Percentiles rank a stretch among this genome's conserved stretches.
phyloP scores from a whole-genome alignment of 2,113 vertebrate genomes.

The Panurus biarmicus region DNA sequence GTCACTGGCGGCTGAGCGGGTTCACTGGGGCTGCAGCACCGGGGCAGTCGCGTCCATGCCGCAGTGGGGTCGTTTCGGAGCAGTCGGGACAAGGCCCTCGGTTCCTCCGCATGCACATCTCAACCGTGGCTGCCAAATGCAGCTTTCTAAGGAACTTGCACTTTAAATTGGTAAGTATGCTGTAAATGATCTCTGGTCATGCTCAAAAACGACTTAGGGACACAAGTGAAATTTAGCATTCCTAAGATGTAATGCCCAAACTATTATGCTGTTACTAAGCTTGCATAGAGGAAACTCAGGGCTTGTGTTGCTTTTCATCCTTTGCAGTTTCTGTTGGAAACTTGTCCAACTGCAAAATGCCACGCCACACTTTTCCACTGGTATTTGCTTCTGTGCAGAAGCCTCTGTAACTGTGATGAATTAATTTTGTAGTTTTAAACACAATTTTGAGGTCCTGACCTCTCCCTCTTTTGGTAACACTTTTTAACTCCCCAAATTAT shows the following conservation, averaged over 20 bases:
- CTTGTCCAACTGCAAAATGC: not conserved
- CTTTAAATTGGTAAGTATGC: not conserved
- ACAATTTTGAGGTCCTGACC: not conserved
- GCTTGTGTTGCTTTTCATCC: not conserved
- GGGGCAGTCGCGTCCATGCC: fast-evolving
- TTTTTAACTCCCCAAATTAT: not conserved
- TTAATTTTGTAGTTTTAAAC: not conserved
- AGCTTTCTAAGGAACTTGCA: not conserved
- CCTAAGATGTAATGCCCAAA: not conserved
- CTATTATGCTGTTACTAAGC: not conserved
- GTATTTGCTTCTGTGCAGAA: not conserved
- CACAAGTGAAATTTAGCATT: not conserved
- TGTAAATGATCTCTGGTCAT: not conserved
- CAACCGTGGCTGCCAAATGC: not conserved
- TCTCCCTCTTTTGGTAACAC: not conserved
- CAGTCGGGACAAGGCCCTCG: fast-evolving
- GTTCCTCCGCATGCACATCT: fast-evolving
- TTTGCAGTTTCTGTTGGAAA: not conserved
- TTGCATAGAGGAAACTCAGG: not conserved
- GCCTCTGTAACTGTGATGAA: not conserved
- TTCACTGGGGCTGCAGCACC: not conserved
- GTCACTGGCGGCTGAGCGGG: not conserved
- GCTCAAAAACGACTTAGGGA: not conserved
- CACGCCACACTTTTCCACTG: not conserved
- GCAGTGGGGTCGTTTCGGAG: fast-evolving